Evolutionary conservation across 2,113 vertebrate genomes (phyloP).

Genomic region (western clawed frog (Xenopus tropicalis)): DNA sequence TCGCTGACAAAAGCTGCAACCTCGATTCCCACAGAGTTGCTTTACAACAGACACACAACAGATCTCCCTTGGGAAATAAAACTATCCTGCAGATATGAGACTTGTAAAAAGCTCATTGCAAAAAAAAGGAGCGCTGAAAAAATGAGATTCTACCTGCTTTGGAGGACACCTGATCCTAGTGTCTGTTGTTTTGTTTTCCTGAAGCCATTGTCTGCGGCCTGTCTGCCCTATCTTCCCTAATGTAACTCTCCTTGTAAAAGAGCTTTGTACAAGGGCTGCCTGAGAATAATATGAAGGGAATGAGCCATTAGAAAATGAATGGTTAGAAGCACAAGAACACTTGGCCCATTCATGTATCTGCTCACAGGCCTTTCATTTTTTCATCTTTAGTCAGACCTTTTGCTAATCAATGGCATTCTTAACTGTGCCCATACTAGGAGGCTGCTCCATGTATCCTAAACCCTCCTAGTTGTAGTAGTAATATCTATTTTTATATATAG

Average conservation of each 20-base stretch:
- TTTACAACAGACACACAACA: constrained; percentile 58
- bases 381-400: no score
- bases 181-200: constrained; percentile 45
- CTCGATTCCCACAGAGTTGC: constrained; percentile 60
- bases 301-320: not conserved
- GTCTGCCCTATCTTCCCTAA: constrained; percentile 53
- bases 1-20: constrained; percentile 29
- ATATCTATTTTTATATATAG: no score
- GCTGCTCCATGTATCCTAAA: no score
- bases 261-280: constrained; percentile 53
- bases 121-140: constrained; percentile 56
- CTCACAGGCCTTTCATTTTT: no score
- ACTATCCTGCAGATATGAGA: constrained; percentile 62
- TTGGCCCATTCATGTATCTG: no score
- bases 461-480: no score
- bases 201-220: constrained; percentile 54
- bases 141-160: constrained; percentile 50
- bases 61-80: constrained; percentile 63
- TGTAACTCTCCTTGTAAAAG: constrained; percentile 50
- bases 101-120: constrained; percentile 61
- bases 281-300: constrained; percentile 44
- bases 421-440: no score
- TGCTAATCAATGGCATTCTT: no score
- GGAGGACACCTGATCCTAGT: constrained; percentile 58
- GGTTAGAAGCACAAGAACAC: no score